Evolutionary conservation across 2,888 invertebrate genomes (phyloP).

Genomic region (Colostygia pectinataria): DNA sequence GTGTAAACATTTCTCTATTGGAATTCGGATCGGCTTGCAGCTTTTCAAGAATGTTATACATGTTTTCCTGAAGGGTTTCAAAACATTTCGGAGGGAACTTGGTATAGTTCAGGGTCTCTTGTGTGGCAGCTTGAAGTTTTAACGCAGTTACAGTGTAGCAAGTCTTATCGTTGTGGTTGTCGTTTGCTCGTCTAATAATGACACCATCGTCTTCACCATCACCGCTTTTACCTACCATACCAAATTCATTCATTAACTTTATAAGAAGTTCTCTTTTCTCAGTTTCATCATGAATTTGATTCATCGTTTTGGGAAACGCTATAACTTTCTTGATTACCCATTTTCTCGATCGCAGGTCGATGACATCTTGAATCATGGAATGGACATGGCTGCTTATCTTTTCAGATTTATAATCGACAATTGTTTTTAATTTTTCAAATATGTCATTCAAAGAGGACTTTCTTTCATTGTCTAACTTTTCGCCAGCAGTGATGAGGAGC

Average conservation of each 20-base stretch:
- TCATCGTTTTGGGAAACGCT: conserved; percentile 95
- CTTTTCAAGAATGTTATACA: conserved; percentile 51
- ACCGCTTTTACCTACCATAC: conserved; percentile 64
- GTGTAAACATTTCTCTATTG: conserved; percentile 40
- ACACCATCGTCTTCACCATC: conserved; percentile 26
- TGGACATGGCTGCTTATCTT: conserved; percentile 85
- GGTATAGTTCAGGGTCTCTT: conserved; percentile 65
- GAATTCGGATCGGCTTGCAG: conserved; percentile 61
- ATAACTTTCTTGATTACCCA: conserved; percentile 92
- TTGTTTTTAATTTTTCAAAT: conserved; percentile 87
- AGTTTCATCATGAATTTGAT: conserved; percentile 95
- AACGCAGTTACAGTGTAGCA: conserved; percentile 61
- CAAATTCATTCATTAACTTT: conserved; percentile 70
- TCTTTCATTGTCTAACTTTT: conserved; percentile 75
- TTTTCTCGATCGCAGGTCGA: conserved; percentile 91
- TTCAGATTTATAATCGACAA: conserved; percentile 83
- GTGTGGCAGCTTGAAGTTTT: conserved; percentile 64
- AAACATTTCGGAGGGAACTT: conserved; percentile 67
- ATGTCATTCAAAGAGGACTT: conserved; percentile 78
- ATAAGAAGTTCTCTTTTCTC: conserved; percentile 91
- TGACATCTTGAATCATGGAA: conserved; percentile 95
- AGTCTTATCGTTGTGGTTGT: background rate
- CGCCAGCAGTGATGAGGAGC: conserved; percentile 94
- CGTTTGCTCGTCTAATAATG: background rate
- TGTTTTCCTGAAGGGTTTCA: conserved; percentile 56